phyloP scores from a whole-genome alignment of 2,888 invertebrate species.

The Sacculina carcini region DNA sequence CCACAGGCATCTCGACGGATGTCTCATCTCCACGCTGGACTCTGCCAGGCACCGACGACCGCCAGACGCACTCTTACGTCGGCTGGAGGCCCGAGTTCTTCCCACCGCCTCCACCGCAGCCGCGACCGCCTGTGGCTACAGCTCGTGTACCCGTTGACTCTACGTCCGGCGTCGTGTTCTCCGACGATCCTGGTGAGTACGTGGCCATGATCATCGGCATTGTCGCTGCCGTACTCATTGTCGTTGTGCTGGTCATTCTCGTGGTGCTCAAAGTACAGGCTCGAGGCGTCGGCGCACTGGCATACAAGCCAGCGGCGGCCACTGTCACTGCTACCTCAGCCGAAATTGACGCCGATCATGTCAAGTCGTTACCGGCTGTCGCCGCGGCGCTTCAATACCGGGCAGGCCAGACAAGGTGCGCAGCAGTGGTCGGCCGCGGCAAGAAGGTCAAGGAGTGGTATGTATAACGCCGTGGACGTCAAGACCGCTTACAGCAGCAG shows the following conservation, averaged over 20 bases:
- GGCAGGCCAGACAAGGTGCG: conserved; percentile 21
- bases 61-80: conserved; percentile 16
- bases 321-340: conserved; percentile 21
- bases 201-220: conserved; percentile 44
- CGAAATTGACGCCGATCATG: conserved; percentile 11
- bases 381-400: conserved; percentile 30
- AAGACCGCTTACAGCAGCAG: no score
- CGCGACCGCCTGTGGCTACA: conserved; percentile 13
- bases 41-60: conserved; percentile 13
- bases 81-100: conserved; percentile 15
- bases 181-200: conserved; percentile 17
- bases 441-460: conserved; percentile 94
- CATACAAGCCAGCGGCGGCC: no score
- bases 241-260: conserved; percentile 64
- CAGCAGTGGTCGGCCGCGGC: no score
- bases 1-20: conserved; percentile 16
- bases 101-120: conserved; percentile 13
- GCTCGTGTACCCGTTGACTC: conserved; percentile 16
- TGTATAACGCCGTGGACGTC: no score
- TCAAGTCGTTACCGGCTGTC: conserved; percentile 10
- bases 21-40: no score
- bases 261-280: conserved; percentile 63
- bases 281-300: conserved; percentile 60
- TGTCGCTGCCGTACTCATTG: conserved; percentile 68
- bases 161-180: conserved; percentile 19